Evolutionary conservation across 1,140 invertebrate species (phyloP), one percentile per base, ranked within the genome.

Genomic region (Cheumatopsyche charites): DNA sequence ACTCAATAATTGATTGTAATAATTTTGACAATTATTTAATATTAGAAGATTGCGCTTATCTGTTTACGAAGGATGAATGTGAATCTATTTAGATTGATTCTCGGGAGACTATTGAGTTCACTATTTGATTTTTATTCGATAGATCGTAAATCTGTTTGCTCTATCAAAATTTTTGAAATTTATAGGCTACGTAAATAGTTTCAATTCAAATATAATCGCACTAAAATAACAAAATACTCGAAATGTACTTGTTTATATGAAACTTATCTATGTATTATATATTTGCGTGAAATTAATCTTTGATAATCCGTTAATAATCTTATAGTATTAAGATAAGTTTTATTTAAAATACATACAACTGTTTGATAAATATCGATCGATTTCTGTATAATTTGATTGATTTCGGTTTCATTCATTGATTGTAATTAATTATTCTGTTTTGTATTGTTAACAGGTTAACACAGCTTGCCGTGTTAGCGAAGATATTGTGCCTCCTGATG

Each of bases 401-500:
- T 36, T 36, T 36, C 3, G 29, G 3, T 36, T 36, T 36, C 29
- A 36, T 49, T 49, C 45, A 49, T 49, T 13, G 13, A 49, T 49
- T 15, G 3, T 49, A 4, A 15, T 63, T 17, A 63, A 17, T 11
- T 9, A 42, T 41, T 1, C 42, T 63, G 11, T 74, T 79, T 74
- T 76, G 79, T 77, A 82, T 78, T 75, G 7, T 52, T 90, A 89
- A 43, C 87, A 91, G 90, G 90, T 91, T 91, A 91, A 89, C 90
- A 91, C 90, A 91, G 88, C 90, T 91, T 90, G 90, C 89, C 88
- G 89, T 91, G 88, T 90, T 90, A 89, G 90, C 89, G 86, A 91
- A 91, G 88, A 90, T 91, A 90, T 89, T 91, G 88, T 91, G 89
- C 89, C 89, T 91, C 89, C 89, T 90, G 88, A 91, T 90, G 90